Base-by-base conservation (phyloP, 1,140 invertebrate genomes). In the Heliothis virescens region DNA sequence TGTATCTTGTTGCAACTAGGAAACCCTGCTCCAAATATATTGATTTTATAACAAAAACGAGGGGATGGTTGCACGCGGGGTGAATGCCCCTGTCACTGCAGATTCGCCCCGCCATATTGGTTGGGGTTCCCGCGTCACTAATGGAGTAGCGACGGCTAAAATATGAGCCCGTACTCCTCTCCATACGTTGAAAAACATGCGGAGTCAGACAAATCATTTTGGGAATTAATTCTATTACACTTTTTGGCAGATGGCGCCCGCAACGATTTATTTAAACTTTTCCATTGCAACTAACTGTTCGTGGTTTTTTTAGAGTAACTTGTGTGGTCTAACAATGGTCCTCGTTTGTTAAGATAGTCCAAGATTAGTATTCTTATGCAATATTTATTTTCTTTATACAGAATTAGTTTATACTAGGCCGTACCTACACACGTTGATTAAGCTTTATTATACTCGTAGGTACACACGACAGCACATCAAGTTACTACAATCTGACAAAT, bases 11-110 rank as follows among this genome's bases (percentile, higher is more conserved):
- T 86, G 81, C 83, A 85, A 87, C 83, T 85, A 85, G 82, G 82
- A 87, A 86, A 74, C 80, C 83, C 82, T 87, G 83, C 79, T 86
- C 85, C 80, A 91, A 91, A 92, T 91, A 90, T 92, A 93, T 93
- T 89, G 92, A 93, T 93, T 93, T 92, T 93, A 85, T 91, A 92
- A 91, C 92, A 93, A 93, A 92, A 93, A 91, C 91, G 92, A 91
- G 92, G 91, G 87, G 92, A 90, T 91, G 86, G 86, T 85, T 90
- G 91, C 89, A 89, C 75, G 83, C 87, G 88, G 90, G 92, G 92
- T 92, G 89, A 91, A 93, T 86, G 90, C 86, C 90, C 90, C 81
- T 93, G 92, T 93, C 91, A 90, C 88, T 92, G 92, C 91, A 91
- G 92, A 93, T 92, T 90, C 88, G 78, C 90, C 88, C 87, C 85